phyloP scores from a whole-genome alignment of 2,113 vertebrate genomes.

The Psittacus erithacus region DNA sequence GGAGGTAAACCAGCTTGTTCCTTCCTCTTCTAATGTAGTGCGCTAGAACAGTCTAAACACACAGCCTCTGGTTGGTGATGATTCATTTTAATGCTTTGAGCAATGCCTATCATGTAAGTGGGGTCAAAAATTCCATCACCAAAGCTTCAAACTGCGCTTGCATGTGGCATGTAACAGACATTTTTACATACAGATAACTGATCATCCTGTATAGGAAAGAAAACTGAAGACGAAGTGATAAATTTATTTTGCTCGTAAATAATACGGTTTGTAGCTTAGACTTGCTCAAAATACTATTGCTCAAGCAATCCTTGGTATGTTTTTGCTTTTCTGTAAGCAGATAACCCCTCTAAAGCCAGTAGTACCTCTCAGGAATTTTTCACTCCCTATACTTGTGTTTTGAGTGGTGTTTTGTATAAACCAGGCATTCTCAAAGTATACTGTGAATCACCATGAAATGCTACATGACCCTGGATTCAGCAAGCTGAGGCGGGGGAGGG shows the following conservation, averaged over 20 bases:
- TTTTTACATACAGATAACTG: not conserved
- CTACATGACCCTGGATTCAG: not conserved
- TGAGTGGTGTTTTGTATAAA: not conserved
- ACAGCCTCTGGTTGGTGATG: not conserved
- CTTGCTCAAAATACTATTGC: not conserved
- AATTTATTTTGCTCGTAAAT: not conserved
- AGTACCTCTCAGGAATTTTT: not conserved
- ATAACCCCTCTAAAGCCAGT: not conserved
- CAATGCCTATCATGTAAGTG: not conserved
- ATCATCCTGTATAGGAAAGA: not conserved
- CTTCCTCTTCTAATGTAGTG: not conserved
- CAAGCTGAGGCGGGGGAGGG: not conserved
- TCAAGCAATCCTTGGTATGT: not conserved
- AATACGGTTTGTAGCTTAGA: not conserved
- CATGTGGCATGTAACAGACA: fast-evolving
- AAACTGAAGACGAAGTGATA: fast-evolving
- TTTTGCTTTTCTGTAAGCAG: not conserved
- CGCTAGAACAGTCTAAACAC: not conserved
- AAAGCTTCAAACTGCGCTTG: not conserved
- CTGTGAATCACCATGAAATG: not conserved
- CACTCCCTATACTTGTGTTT: not conserved
- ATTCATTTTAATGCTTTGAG: not conserved
- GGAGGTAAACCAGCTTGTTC: not conserved
- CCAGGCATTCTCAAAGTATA: not conserved
- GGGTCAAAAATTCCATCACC: not conserved